Conservation (phyloP, 2,113 vertebrate genomes). For the Leptobrachium leishanense region DNA sequence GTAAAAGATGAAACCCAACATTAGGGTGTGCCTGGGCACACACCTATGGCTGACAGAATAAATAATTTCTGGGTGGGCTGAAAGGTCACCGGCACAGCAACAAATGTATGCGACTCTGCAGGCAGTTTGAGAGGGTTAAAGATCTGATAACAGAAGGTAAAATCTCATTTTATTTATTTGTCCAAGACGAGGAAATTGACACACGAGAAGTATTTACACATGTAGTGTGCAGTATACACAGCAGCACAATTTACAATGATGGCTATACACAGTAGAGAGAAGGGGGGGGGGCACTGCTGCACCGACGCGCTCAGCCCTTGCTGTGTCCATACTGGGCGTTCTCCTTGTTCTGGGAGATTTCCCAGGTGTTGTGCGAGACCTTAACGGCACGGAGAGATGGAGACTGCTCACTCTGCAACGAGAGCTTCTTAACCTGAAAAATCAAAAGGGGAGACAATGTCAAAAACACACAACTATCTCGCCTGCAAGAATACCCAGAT, state of each 20-base stretch:
- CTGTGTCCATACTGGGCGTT: constrained; percentile 16
- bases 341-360: constrained; percentile 13
- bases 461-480: too few relatives aligned
- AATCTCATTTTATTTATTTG: constrained; percentile 25
- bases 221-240: background rate
- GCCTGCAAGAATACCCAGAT: background rate
- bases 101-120: too few relatives aligned
- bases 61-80: too few relatives aligned
- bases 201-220: constrained; percentile 37
- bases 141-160: background rate
- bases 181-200: constrained; percentile 23
- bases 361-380: constrained; percentile 45
- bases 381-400: constrained; percentile 48
- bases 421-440: constrained; percentile 57
- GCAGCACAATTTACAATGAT: background rate
- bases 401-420: constrained; percentile 53
- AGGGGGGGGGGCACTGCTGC: background rate
- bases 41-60: too few relatives aligned
- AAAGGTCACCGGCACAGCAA: too few relatives aligned
- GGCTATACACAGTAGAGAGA: background rate
- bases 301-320: background rate
- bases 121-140: too few relatives aligned
- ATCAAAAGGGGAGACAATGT: background rate
- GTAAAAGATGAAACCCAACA: too few relatives aligned
- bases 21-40: too few relatives aligned